Evolutionary conservation across 1,140 invertebrate species (phyloP), one percentile per base, ranked within the genome.

Genomic region (Diachasmimorpha longicaudata): DNA sequence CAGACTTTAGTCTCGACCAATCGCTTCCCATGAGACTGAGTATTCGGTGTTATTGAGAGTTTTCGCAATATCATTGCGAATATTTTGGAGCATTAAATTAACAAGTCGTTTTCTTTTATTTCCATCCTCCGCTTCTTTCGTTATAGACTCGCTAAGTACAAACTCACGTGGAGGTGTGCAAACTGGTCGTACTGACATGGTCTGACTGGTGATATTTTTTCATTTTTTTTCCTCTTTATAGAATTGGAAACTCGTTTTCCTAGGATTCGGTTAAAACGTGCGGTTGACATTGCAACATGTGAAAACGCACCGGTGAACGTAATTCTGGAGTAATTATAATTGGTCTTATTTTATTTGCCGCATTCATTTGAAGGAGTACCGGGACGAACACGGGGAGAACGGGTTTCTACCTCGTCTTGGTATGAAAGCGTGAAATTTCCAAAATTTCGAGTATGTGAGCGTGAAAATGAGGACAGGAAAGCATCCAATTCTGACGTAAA

Each of bases 241-340:
- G 9, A 52, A 52, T 52, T 42, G 9, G 13, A 72, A 63, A 73
- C 71, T 16, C 37, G 71, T 63, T 39, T 63, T 73, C n/a, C 48
- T 16, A 16, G 48, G 9, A 52, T 52, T 52, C 14, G 13, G 14
- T 19, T 19, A n/a, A 19, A 39, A 66, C 48, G 36, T 25, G 46
- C 23, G 9, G 39, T 55, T 73, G 71, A 73, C 71, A 73, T 73
- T 73, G 55, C 71, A 66, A 73, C 71, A 73, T 63, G 71, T 73
- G 48, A 52, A 52, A 52, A 52, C 16, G 16, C 14, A 9, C 4
- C 44, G 44, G 16, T 1, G 16, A n/a, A 19, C 14, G 48, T 16
- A 52, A 19, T 52, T 52, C 16, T 42, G 4, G 9, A 11, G 39
- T 21, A 63, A 23, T 36, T 25, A 46, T 0, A 58, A 37, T n/a